Conservation (phyloP, 2,888 invertebrate genomes). For the Lampropteryx suffumata region DNA sequence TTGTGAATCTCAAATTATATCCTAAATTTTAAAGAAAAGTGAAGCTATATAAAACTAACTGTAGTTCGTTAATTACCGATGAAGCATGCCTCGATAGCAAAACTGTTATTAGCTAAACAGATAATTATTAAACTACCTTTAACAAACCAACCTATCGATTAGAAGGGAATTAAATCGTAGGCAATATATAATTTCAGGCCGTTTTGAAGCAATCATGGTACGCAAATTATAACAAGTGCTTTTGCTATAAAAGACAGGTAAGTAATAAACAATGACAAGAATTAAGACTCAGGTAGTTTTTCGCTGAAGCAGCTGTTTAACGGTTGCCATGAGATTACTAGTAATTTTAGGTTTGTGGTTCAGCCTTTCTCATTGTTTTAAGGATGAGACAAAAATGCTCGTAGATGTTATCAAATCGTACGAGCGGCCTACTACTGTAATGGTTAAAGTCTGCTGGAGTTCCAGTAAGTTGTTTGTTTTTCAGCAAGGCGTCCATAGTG, state of each 20-base stretch:
- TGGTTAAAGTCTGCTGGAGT: conserved; percentile 54
- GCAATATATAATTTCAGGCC: conserved; percentile 15
- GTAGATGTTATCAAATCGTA: conserved; percentile 50
- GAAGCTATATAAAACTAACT: no score
- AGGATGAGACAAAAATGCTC: conserved; percentile 47
- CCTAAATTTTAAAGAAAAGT: background rate
- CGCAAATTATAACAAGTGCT: conserved; percentile 5
- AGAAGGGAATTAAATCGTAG: conserved; percentile 15
- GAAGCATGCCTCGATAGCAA: background rate
- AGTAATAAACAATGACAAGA: no score
- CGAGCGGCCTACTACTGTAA: conserved; percentile 49
- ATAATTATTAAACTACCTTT: conserved; percentile 11
- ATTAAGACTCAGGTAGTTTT: no score
- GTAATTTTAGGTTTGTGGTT: conserved; percentile 6
- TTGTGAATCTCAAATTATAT: background rate
- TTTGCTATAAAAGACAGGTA: background rate
- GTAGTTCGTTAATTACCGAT: background rate
- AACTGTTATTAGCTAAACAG: conserved; percentile 1
- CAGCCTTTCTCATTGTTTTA: conserved; percentile 4
- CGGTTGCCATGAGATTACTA: background rate
- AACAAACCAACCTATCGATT: conserved; percentile 20
- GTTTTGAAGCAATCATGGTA: conserved; percentile 13
- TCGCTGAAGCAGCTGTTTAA: no score
- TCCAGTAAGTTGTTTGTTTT: conserved; percentile 44
- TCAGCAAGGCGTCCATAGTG: no score